These are phyloP conservation scores for Anas georgica DNA, from an alignment of 2,797 vertebrate species.

Conservation along the genomic window DNA sequence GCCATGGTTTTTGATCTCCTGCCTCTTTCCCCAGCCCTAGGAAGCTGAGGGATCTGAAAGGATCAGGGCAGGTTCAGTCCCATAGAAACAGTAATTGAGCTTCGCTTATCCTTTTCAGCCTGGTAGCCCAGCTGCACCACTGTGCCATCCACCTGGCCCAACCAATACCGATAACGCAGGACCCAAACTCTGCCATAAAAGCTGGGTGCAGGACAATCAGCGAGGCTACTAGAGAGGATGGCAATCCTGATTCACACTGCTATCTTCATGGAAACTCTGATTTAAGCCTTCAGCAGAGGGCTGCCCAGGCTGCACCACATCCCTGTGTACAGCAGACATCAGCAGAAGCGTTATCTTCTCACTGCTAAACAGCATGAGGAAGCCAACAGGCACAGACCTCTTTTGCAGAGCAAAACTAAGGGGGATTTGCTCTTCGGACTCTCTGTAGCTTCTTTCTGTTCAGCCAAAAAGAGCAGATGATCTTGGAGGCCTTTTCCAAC, in stretches of 20 bases:
- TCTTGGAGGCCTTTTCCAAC: too few relatives aligned
- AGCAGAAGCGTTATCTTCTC: background rate
- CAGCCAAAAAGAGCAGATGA: background rate
- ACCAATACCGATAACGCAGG: background rate
- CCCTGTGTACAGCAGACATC: background rate
- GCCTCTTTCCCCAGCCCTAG: background rate
- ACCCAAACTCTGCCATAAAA: background rate
- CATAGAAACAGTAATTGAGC: background rate
- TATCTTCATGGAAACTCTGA: background rate
- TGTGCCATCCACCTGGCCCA: background rate
- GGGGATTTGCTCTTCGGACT: background rate
- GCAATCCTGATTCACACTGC: background rate
- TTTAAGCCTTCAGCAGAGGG: background rate
- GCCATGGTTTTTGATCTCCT: background rate
- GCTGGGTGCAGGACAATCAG: background rate
- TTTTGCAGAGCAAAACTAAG: background rate
- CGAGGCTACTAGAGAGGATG: background rate
- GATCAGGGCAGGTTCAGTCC: background rate
- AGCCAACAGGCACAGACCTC: background rate
- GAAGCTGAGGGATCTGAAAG: background rate
- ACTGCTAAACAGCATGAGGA: background rate
- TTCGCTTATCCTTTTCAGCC: background rate
- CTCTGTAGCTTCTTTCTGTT: background rate
- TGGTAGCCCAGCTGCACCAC: background rate
- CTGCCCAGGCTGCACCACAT: background rate